A percentile compares a stretch with the other conserved stretches of the same genome.
Conservation (phyloP, 1,140 invertebrate species). For the Batillaria attramentaria region DNA sequence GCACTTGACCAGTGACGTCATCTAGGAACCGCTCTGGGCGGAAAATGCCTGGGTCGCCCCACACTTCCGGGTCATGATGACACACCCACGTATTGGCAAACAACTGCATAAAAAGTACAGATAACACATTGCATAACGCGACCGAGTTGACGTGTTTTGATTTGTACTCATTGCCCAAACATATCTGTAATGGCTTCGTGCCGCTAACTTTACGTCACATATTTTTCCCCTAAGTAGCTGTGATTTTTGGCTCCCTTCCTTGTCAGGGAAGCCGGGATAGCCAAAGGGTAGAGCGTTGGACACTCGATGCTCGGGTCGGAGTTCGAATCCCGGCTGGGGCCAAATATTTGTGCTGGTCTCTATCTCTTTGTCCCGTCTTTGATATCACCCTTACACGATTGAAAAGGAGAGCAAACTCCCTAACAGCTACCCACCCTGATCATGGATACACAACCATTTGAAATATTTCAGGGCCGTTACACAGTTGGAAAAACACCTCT, state of each 20-base stretch:
- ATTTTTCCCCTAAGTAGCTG: too few species aligned
- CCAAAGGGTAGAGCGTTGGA: too few species aligned
- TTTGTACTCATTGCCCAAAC: background rate
- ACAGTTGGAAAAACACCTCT: too few species aligned
- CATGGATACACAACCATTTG: too few species aligned
- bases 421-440: too few species aligned
- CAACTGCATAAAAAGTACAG: conserved; percentile 69
- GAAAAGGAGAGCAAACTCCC: too few species aligned
- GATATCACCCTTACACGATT: too few species aligned
- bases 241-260: background rate
- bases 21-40: conserved; percentile 76
- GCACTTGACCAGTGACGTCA: conserved; percentile 25
- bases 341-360: too few species aligned
- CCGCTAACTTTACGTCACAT: background rate
- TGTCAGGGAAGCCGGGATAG: background rate
- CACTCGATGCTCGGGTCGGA: too few species aligned
- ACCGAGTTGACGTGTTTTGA: background rate
- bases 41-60: conserved; percentile 81
- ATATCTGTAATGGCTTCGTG: background rate
- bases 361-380: too few species aligned
- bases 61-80: conserved; percentile 81
- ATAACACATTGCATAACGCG: background rate
- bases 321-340: too few species aligned
- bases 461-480: too few species aligned
- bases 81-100: conserved; percentile 86